Evolutionary conservation across 2,797 vertebrate species (phyloP), one percentile per base, ranked within the genome.

Genomic region (Phalloptychus januarius): DNA sequence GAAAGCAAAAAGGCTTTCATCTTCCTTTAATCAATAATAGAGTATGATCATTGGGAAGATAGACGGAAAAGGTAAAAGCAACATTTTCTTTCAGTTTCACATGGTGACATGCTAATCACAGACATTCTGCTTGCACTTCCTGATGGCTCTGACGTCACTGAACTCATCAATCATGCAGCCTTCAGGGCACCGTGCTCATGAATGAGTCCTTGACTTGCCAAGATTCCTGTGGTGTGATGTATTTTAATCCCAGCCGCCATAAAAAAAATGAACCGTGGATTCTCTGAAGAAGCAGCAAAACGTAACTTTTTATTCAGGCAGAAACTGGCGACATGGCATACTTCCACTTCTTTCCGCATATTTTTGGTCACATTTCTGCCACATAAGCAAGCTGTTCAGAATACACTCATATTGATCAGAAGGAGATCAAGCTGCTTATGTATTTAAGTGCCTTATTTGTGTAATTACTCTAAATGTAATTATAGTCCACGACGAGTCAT

Each of bases 101-200:
- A 44, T 31, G 72, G 72, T 83, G 79, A 88, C 81, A 76, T 81
- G 61, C 83, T 86, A 88, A 87, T 86, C 61, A 77, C 42, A 56
- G 45, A 11, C 67, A 52, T 81, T 86, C 86, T 28, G 83, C 82
- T 89, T 83, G 54, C 63, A 89, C 40, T 72, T 78, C 63, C 82
- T 75, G 58, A 79, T 65, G 73, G 56, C 77, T 82, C 73, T 75
- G 75, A 79, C 20, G 25, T 81, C 78, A 79, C 75, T 11, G 15
- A 84, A 83, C 77, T 82, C 84, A 87, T 90, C 83, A 85, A 76
- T 92, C 84, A 82, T 63, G 76, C 73, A 67, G 56, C 78, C 48
- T 61, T 81, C 63, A 82, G 79, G 67, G 84, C 83, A 36, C 48
- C 78, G 45, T 48, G 56, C 67, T 86, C 75, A 76, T 81, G 40